phyloP scores from a whole-genome alignment of 2,113 vertebrate species.

The Theristicus caerulescens region DNA sequence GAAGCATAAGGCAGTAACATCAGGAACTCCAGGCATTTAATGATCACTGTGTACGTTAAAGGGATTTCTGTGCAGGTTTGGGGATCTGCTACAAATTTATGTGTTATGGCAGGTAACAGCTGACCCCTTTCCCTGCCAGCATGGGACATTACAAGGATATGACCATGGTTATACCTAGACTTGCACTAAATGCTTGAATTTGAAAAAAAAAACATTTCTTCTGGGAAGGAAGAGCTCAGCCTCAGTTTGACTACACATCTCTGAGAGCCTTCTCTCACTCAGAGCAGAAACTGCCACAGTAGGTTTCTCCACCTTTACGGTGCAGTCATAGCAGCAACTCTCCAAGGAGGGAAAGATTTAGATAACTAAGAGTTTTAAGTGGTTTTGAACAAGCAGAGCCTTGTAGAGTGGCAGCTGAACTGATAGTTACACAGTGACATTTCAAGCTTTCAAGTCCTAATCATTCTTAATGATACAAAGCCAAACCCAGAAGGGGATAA shows the following conservation, averaged over 20 bases:
- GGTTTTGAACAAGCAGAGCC: constrained; percentile 20
- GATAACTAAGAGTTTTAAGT: constrained; percentile 23
- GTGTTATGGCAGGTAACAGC: neutral
- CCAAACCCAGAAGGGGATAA: constrained; percentile 50
- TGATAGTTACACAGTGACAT: constrained; percentile 5
- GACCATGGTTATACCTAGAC: neutral
- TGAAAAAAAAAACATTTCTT: neutral
- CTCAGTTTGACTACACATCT: neutral
- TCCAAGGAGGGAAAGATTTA: constrained; percentile 16
- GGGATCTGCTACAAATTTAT: neutral
- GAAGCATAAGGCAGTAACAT: neutral
- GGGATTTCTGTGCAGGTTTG: neutral
- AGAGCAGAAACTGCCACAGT: neutral
- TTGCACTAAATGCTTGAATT: neutral
- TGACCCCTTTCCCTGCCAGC: neutral
- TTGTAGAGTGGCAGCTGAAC: neutral
- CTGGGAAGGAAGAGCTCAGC: neutral
- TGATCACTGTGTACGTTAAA: neutral
- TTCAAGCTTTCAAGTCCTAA: constrained; percentile 31
- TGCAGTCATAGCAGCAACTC: neutral
- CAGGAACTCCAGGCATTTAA: neutral
- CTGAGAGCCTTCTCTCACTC: neutral
- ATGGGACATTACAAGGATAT: neutral
- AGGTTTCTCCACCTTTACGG: neutral
- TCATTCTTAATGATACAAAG: constrained; percentile 6